Percentiles rank a stretch among this genome's conserved stretches.
Evolutionary conservation across 2,797 vertebrate genomes (phyloP).

Genomic region (Poeciliopsis presidionis): DNA sequence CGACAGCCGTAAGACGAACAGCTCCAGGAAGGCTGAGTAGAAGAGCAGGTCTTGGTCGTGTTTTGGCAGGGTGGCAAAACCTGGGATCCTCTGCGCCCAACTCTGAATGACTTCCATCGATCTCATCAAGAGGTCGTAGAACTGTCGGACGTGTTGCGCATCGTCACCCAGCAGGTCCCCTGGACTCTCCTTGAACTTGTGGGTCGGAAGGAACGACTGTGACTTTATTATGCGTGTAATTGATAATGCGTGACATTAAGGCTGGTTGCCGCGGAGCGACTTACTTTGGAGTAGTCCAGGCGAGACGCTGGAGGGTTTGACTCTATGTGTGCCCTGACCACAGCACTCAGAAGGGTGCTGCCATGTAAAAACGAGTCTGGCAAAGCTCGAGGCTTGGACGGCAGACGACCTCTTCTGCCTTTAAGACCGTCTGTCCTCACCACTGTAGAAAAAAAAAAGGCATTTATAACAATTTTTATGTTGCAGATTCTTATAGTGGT

Average conservation of each 20-base stretch:
- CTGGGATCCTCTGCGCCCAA: conserved; percentile 94
- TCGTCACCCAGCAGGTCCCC: conserved; percentile 90
- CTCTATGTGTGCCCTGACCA: conserved; percentile 93
- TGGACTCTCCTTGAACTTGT: conserved; percentile 90
- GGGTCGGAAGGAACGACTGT: neutral
- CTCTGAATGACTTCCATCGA: conserved; percentile 97
- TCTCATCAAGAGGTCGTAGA: conserved; percentile 94
- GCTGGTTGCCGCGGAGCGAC: neutral
- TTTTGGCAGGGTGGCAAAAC: conserved; percentile 88
- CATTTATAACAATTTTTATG: neutral
- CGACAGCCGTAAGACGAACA: conserved; percentile 92
- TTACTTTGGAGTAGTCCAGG: conserved; percentile 94
- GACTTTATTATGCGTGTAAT: neutral
- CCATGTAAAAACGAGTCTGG: conserved; percentile 86
- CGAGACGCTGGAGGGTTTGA: conserved; percentile 91
- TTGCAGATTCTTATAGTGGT: neutral
- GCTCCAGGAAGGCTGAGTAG: conserved; percentile 95
- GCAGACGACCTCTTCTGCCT: conserved; percentile 92
- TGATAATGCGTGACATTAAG: neutral
- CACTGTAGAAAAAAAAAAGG: conserved; percentile 76
- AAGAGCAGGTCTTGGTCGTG: conserved; percentile 96
- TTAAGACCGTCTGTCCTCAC: conserved; percentile 94
- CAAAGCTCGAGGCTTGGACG: conserved; percentile 91
- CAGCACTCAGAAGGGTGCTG: conserved; percentile 87
- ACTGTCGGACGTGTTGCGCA: conserved; percentile 93